Evolutionary conservation across 2,113 vertebrate genomes (phyloP).

Genomic region (Xerus inauris): DNA sequence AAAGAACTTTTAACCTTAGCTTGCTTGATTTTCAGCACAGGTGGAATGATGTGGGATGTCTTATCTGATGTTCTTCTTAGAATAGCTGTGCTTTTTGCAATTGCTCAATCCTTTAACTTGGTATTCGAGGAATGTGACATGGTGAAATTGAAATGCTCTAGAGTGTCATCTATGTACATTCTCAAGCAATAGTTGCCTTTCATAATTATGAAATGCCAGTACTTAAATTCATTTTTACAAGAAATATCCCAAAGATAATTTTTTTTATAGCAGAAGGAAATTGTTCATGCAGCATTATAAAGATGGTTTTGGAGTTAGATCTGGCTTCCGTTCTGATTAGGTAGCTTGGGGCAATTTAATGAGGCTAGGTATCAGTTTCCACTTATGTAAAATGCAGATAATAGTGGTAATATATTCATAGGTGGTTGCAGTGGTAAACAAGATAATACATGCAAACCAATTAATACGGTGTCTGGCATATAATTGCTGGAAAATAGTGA

Average conservation of each 20-base stretch:
- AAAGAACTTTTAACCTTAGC: not conserved
- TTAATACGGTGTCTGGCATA: not conserved
- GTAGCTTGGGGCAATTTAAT: not conserved
- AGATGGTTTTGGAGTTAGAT: not conserved
- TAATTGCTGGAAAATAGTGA: not conserved
- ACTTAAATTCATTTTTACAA: not conserved
- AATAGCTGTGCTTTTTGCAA: not conserved
- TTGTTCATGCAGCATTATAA: not conserved
- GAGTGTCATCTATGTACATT: not conserved
- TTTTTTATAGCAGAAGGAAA: not conserved
- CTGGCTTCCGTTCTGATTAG: not conserved
- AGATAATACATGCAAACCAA: not conserved
- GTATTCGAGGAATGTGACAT: conserved; percentile 41
- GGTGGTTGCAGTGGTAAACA: not conserved
- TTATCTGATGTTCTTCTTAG: conserved; percentile 8
- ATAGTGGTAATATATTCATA: not conserved
- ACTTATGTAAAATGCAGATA: not conserved
- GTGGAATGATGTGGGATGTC: not conserved
- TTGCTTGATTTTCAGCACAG: conserved; percentile 46
- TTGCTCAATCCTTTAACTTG: not conserved
- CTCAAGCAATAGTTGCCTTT: not conserved
- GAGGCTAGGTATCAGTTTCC: not conserved
- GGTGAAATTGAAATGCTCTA: not conserved
- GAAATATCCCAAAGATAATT: not conserved
- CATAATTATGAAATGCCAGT: not conserved